Conservation (phyloP, 2,888 invertebrate species). For the Lithophane semibrunnea region DNA sequence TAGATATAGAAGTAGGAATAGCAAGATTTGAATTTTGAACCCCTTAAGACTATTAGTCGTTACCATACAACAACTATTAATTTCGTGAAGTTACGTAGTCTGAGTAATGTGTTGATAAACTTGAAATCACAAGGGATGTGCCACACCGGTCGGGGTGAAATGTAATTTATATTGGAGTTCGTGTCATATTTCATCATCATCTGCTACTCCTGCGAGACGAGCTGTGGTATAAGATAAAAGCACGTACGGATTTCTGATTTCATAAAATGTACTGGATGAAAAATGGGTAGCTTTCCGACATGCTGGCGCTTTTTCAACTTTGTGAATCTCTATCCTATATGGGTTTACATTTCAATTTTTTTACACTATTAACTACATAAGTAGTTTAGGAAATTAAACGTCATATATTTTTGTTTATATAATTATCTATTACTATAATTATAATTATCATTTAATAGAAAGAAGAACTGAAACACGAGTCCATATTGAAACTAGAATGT, state of each 20-base stretch:
- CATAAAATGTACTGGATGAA: slow-evolving; percentile 11
- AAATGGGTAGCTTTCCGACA: not conserved
- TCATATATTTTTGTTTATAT: too few species aligned
- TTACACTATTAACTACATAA: not conserved
- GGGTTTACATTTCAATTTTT: not conserved
- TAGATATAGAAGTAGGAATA: slow-evolving; percentile 19
- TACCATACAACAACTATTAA: slow-evolving; percentile 46
- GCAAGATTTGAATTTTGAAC: slow-evolving; percentile 40
- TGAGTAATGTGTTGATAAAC: slow-evolving; percentile 60
- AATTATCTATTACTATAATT: too few species aligned
- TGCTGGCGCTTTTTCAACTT: not conserved
- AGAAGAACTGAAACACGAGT: not conserved
- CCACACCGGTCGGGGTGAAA: slow-evolving; percentile 38
- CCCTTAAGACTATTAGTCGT: slow-evolving; percentile 32
- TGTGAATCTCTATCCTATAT: not conserved
- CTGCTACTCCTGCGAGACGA: slow-evolving; percentile 42
- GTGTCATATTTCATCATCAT: slow-evolving; percentile 56
- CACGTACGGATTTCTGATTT: slow-evolving; percentile 38
- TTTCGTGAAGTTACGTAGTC: slow-evolving; percentile 39
- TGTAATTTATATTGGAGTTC: slow-evolving; percentile 52
- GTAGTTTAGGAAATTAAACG: too few species aligned
- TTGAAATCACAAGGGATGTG: slow-evolving; percentile 44
- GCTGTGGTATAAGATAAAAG: slow-evolving; percentile 32
- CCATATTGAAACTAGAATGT: not conserved
- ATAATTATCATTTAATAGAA: not conserved